Conservation (phyloP, 2,888 invertebrate species). For the Sphaeridia pumilis region DNA sequence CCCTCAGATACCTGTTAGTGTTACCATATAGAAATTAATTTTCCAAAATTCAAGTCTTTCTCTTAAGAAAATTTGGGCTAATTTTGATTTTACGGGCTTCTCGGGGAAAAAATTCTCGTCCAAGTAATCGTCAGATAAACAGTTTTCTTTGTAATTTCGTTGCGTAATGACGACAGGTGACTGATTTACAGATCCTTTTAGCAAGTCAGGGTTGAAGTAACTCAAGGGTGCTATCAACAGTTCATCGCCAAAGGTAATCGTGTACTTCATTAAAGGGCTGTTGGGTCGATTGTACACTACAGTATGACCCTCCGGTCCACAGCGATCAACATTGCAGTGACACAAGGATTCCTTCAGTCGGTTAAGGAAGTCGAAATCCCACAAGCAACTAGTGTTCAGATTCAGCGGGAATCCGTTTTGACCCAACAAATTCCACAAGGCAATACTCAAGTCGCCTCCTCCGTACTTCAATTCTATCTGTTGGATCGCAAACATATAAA, state of each 20-base stretch:
- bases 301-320: slow-evolving; percentile 69
- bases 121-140: slow-evolving; percentile 71
- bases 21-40: too few species aligned
- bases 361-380: slow-evolving; percentile 53
- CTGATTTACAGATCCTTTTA: slow-evolving; percentile 62
- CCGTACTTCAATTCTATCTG: slow-evolving; percentile 68
- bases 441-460: slow-evolving; percentile 80
- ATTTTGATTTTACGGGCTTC: too few species aligned
- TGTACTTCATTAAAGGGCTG: slow-evolving; percentile 56
- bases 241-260: slow-evolving; percentile 78
- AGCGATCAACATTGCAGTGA: slow-evolving; percentile 62
- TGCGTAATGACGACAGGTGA: slow-evolving; percentile 54
- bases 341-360: slow-evolving; percentile 81
- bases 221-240: slow-evolving; percentile 81
- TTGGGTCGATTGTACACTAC: slow-evolving; percentile 63
- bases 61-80: too few species aligned
- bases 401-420: slow-evolving; percentile 73
- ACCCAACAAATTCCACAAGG: slow-evolving; percentile 74
- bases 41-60: too few species aligned
- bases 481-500: neutral
- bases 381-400: slow-evolving; percentile 23
- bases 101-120: slow-evolving; percentile 84
- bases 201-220: slow-evolving; percentile 75
- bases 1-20: too few species aligned
- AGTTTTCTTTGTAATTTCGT: slow-evolving; percentile 41